Evolutionary conservation across 1,140 invertebrate species (phyloP).

Genomic region (Papilio helenus): DNA sequence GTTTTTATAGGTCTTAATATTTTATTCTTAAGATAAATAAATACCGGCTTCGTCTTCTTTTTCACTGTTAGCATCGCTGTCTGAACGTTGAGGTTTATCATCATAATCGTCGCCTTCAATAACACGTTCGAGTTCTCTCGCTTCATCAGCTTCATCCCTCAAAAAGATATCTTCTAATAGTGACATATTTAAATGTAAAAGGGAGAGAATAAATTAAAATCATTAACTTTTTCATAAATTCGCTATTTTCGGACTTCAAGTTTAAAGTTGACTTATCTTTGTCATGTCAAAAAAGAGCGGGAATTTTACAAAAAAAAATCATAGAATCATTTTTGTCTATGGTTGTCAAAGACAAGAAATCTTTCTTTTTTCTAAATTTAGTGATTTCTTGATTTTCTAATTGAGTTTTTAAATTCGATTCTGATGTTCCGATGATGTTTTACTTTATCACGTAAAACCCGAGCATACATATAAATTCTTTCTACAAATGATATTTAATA

Average conservation of each 20-base stretch:
- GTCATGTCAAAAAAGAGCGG: slow-evolving; percentile 21
- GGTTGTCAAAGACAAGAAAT: neutral
- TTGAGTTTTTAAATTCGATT: neutral
- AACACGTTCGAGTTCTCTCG: slow-evolving; percentile 73
- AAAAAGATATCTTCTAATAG: slow-evolving; percentile 77
- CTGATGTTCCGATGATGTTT: neutral
- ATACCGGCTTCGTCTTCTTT: slow-evolving; percentile 75
- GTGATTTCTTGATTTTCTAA: neutral
- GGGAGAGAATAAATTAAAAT: too few species aligned
- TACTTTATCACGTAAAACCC: too few species aligned
- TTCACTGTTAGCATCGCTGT: slow-evolving; percentile 65
- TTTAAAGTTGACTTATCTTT: neutral
- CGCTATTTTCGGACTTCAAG: neutral
- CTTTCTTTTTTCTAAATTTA: neutral
- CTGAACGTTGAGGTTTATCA: slow-evolving; percentile 52
- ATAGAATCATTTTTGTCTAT: neutral
- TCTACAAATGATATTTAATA: too few species aligned
- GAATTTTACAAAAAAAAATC: slow-evolving; percentile 15
- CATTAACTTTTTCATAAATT: neutral
- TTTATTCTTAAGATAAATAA: neutral
- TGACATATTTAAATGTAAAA: slow-evolving; percentile 58
- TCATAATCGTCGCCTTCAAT: slow-evolving; percentile 77
- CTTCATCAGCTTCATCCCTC: slow-evolving; percentile 72
- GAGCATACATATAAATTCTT: too few species aligned
- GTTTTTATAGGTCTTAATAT: neutral